Evolutionary conservation across 2,888 invertebrate species (phyloP), one percentile per base, ranked within the genome.

Genomic region (Hetaerina titia): DNA sequence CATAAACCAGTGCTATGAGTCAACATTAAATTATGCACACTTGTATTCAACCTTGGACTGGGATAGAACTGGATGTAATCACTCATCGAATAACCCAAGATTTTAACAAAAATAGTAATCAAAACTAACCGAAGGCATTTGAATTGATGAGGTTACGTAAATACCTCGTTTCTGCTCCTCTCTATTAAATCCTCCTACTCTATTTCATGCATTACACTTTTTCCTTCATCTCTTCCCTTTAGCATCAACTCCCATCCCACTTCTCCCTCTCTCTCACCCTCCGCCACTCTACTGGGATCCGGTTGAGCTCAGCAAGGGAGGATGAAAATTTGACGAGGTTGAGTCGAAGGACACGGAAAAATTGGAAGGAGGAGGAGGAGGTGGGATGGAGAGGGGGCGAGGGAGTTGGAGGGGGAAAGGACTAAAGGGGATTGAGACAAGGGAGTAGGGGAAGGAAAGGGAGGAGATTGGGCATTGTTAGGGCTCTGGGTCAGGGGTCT

Each of bases 301-400:
- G 58, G 89, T 22, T 57, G 57, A 57, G n/a, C 89, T n/a, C 58
- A 11, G 89, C 89, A 2, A 57, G 22, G n/a, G 56, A 56, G 89
- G 89, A 89, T 89, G 89, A 89, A 89, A 89, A 89, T 89, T 89
- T 89, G 89, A 89, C n/a, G 89, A 89, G 89, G 56, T 11, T n/a
- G 89, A 58, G 57, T 89, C 58, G 89, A 89, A 89, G 89, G 57
- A 89, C 89, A 58, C 89, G 57, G n/a, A 58, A 89, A 89, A 89
- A 89, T 58, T 58, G n/a, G 56, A n/a, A 31, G n/a, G 69, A 22
- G 19, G 7, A 22, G 19, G 7, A 19, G 69, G 69, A n/a, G 69
- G 69, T 69, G 69, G 13, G 69, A 13, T 7, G n/a, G 64, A 64
- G 64, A 64, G 64, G 22, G 22, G 22, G 64, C 15, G 89, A n/a